These are phyloP conservation scores for Etheostoma cragini DNA, from an alignment of 2,113 vertebrate species.

Conservation along the genomic window DNA sequence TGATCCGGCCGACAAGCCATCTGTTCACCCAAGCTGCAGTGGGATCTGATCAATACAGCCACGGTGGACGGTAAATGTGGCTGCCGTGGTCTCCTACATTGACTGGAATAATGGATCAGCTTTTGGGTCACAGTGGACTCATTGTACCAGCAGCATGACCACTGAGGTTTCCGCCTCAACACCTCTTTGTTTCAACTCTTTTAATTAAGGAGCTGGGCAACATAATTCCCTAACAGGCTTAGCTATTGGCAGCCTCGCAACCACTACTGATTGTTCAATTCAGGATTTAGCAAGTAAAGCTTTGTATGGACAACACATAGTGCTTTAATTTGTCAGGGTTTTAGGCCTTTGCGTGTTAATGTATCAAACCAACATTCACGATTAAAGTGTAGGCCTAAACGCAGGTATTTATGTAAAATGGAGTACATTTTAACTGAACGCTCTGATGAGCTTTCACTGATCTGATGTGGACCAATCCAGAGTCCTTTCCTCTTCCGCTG, in stretches of 20 bases:
- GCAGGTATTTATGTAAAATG: constrained; percentile 33
- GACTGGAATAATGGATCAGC: constrained; percentile 81
- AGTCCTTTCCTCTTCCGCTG: constrained; percentile 83
- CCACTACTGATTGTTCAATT: constrained; percentile 75
- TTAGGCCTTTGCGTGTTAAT: constrained; percentile 34
- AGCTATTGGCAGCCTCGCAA: constrained; percentile 74
- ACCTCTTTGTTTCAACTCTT: constrained; percentile 78
- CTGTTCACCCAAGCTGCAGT: constrained; percentile 69
- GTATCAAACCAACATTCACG: constrained; percentile 23
- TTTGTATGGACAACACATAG: constrained; percentile 61
- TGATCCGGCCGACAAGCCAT: constrained; percentile 69
- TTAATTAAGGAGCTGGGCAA: constrained; percentile 79
- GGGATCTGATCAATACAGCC: constrained; percentile 78
- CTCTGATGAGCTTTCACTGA: constrained; percentile 60
- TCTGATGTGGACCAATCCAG: constrained; percentile 64
- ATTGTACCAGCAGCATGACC: constrained; percentile 75
- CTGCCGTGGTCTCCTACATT: constrained; percentile 69
- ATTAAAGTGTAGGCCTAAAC: constrained; percentile 13
- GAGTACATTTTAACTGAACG: constrained; percentile 51
- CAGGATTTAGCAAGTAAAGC: constrained; percentile 70
- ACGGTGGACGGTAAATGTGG: constrained; percentile 55
- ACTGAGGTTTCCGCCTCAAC: constrained; percentile 72
- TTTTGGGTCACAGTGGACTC: constrained; percentile 75
- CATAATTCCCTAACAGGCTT: constrained; percentile 79
- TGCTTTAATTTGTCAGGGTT: constrained; percentile 61